Percentiles rank a stretch among this genome's conserved stretches.
Evolutionary conservation across 2,888 invertebrate species (phyloP).

Genomic region (Ceriagrion tenellum): DNA sequence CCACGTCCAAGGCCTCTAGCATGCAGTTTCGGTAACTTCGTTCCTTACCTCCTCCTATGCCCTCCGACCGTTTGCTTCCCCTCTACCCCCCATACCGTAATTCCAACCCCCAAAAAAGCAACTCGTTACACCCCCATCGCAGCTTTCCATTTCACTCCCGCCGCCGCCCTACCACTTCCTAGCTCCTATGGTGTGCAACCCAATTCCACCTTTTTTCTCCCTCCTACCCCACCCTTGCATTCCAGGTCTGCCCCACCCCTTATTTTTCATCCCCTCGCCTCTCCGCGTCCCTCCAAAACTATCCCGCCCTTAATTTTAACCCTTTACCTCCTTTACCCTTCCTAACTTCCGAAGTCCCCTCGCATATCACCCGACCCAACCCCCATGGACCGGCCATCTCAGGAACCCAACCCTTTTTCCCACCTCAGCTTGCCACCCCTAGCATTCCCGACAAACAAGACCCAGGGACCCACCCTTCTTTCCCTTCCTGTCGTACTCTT

Average conservation of each 20-base stretch:
- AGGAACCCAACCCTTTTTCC: constrained; percentile 41
- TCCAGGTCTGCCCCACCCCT: neutral
- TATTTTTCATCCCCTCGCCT: neutral
- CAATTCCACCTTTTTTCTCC: constrained; percentile 18
- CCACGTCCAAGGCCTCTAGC: neutral
- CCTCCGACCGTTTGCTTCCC: neutral
- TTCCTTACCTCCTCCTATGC: neutral
- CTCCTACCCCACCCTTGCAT: neutral
- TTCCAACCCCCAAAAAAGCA: neutral
- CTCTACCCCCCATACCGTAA: neutral
- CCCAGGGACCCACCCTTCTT: neutral
- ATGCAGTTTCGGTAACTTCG: neutral
- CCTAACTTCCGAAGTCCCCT: neutral
- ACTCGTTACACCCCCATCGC: neutral
- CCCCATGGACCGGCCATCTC: neutral
- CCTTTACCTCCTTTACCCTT: neutral
- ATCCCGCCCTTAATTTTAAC: constrained; percentile 58
- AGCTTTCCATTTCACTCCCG: constrained; percentile 14
- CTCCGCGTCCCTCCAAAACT: neutral
- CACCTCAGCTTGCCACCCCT: constrained; percentile 38
- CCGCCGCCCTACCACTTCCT: neutral
- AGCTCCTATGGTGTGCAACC: neutral
- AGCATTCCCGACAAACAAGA: neutral
- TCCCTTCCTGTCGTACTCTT: neutral
- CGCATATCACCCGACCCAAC: neutral